These are phyloP conservation scores for Sebastes itinus DNA, from an alignment of 2,797 vertebrate genomes.

Conservation along the genomic window DNA sequence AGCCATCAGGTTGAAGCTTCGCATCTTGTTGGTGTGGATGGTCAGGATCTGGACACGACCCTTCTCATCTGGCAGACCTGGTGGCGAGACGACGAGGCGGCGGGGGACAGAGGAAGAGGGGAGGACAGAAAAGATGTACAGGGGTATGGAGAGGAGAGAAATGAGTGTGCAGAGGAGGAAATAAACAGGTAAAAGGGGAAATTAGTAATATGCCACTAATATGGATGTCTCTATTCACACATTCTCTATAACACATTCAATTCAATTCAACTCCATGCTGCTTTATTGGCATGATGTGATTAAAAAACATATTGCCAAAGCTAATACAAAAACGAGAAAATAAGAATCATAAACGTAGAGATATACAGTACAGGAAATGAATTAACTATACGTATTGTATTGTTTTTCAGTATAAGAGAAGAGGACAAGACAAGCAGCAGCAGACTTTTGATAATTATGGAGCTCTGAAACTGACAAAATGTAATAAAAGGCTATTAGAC, in stretches of 20 bases:
- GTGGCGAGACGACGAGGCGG: not conserved
- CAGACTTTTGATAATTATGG: not conserved
- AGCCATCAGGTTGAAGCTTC: conserved; percentile 88
- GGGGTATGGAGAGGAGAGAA: not conserved
- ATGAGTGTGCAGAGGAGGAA: not conserved
- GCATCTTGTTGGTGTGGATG: conserved; percentile 96
- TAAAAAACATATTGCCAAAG: not conserved
- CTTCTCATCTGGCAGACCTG: conserved; percentile 96
- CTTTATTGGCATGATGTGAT: not conserved
- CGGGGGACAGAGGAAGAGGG: not conserved
- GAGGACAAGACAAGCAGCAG: not conserved
- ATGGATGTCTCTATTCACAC: not conserved
- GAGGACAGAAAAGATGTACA: not conserved
- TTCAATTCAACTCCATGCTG: not conserved
- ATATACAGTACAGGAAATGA: not conserved
- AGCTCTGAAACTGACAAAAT: not conserved
- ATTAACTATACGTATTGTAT: not conserved
- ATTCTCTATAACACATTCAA: not conserved
- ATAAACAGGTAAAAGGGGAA: not conserved
- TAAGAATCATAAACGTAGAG: not conserved
- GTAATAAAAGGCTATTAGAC: not conserved
- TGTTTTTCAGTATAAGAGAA: not conserved
- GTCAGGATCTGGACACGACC: conserved; percentile 95
- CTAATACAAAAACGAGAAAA: too few species aligned
- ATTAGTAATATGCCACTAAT: not conserved